Percentiles rank a stretch among this genome's conserved stretches.
Conservation (phyloP, 2,888 invertebrate genomes). For the Campoplex capitator region DNA sequence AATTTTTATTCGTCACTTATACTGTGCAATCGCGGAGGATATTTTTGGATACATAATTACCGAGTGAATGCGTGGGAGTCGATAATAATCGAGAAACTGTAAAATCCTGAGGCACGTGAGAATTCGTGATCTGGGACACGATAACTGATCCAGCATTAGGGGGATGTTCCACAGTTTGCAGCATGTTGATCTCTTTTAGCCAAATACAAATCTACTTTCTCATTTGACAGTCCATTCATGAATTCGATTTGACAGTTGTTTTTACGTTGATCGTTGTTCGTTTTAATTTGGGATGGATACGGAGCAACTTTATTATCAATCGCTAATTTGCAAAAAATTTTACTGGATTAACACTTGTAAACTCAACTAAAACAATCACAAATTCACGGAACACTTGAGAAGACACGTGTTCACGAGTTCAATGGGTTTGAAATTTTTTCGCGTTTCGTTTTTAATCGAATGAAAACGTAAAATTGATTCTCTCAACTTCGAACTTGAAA, state of each 20-base stretch:
- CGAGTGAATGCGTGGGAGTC: constrained; percentile 79
- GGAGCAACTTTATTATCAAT: too few species aligned
- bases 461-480: too few species aligned
- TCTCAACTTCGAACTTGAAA: too few species aligned
- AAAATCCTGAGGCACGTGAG: constrained; percentile 83
- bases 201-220: constrained; percentile 3
- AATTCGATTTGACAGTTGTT: background rate
- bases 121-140: constrained; percentile 76
- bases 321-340: too few species aligned
- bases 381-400: background rate
- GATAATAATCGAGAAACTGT: constrained; percentile 82
- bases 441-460: too few species aligned
- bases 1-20: background rate
- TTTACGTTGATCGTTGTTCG: background rate
- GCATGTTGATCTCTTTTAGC: constrained; percentile 73
- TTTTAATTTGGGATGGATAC: too few species aligned
- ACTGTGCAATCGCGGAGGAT: background rate
- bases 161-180: constrained; percentile 74
- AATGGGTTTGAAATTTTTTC: constrained; percentile 4
- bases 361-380: background rate
- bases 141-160: constrained; percentile 73
- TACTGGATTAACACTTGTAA: background rate
- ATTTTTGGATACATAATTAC: constrained; percentile 71
- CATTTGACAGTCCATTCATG: background rate
- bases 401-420: background rate